These are phyloP conservation scores for Gastracanthus pulcherrimus DNA, from an alignment of 2,888 invertebrate species.

Conservation along the genomic window DNA sequence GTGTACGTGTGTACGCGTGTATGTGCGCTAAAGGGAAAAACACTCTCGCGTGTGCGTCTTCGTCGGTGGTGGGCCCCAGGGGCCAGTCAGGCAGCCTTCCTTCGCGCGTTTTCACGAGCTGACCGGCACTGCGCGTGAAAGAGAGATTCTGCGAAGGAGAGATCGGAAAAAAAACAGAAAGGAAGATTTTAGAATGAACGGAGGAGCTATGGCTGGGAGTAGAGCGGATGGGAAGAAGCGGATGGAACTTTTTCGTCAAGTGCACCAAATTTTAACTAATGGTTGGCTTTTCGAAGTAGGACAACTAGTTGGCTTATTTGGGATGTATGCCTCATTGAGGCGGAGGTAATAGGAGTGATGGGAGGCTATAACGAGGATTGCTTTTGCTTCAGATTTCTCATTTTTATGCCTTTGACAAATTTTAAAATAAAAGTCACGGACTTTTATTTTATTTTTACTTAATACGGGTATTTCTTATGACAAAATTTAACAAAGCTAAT, in stretches of 20 bases:
- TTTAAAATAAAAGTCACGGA: neutral
- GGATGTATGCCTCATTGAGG: conserved; percentile 9
- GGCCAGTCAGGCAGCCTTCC: too few species aligned
- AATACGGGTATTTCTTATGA: too few species aligned
- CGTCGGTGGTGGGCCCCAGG: conserved; percentile 28
- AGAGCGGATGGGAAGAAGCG: conserved; percentile 20
- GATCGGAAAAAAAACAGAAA: neutral
- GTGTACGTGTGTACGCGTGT: neutral
- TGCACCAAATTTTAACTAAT: conserved; percentile 33
- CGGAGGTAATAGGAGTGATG: neutral
- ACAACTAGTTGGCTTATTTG: conserved; percentile 18
- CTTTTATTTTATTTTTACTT: neutral
- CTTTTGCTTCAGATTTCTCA: neutral
- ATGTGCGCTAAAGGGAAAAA: conserved; percentile 22
- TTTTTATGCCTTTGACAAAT: neutral
- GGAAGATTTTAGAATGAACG: neutral
- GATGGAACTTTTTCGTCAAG: conserved; percentile 39
- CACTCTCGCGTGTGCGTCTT: neutral
- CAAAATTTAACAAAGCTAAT: too few species aligned
- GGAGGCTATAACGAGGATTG: conserved; percentile 1
- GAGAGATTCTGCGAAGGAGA: conserved; percentile 17
- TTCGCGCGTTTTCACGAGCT: conserved; percentile 4
- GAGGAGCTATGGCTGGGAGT: neutral
- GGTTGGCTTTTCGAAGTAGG: conserved; percentile 12
- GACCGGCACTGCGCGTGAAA: neutral